Evolutionary conservation across 1,140 invertebrate species (phyloP).

Genomic region (Drosophila albomicans): DNA sequence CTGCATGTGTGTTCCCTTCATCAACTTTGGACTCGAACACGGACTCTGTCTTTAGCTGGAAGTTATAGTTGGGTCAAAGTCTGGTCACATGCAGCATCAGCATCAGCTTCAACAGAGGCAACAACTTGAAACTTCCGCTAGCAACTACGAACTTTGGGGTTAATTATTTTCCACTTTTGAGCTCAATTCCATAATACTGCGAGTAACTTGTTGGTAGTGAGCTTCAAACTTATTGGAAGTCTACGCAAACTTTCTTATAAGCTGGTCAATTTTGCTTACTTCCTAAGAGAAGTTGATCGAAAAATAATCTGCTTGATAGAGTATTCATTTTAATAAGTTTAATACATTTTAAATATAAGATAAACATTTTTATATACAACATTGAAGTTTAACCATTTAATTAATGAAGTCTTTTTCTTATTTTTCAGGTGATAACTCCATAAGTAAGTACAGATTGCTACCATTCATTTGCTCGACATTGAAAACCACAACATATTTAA

Average conservation of each 20-base stretch:
- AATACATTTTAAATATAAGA: too few species aligned
- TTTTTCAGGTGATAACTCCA: conserved; percentile 83
- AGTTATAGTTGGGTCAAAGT: conserved; percentile 13
- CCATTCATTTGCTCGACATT: conserved; percentile 51
- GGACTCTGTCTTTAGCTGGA: not conserved
- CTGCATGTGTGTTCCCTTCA: conserved; percentile 62
- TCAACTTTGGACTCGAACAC: not conserved
- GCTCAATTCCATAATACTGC: conserved; percentile 53
- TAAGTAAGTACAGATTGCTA: conserved; percentile 74
- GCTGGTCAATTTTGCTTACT: not conserved
- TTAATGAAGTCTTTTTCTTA: conserved; percentile 8
- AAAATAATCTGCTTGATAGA: not conserved
- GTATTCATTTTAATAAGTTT: not conserved
- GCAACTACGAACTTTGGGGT: conserved; percentile 60
- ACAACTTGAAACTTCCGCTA: conserved; percentile 71
- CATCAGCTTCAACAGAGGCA: conserved; percentile 41
- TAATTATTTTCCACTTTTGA: conserved; percentile 83
- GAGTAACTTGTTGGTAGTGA: conserved; percentile 21
- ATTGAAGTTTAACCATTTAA: not conserved
- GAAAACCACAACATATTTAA: conserved; percentile 63
- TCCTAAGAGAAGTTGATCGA: not conserved
- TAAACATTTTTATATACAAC: not conserved
- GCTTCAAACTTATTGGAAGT: conserved; percentile 26
- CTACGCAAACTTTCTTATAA: conserved; percentile 34
- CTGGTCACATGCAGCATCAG: conserved; percentile 45